phyloP scores from a whole-genome alignment of 1,140 invertebrate genomes.

The Cylas formicarius region DNA sequence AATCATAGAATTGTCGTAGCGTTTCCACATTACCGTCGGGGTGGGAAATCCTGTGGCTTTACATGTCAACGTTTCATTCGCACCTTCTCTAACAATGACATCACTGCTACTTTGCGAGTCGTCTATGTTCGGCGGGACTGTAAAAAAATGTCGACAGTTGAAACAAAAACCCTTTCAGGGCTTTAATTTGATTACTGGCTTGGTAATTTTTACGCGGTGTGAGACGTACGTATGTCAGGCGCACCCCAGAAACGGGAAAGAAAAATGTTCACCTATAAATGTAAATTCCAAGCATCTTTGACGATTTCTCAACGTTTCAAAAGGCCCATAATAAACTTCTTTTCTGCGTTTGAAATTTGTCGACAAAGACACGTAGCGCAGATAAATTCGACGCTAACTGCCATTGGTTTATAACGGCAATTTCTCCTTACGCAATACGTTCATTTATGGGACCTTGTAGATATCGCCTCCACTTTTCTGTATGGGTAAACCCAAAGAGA shows the following conservation, averaged over 20 bases:
- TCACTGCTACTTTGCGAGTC: constrained; percentile 84
- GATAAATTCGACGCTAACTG: constrained; percentile 17
- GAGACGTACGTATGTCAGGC: no score
- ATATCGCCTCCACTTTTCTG: background rate
- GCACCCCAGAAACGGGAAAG: no score
- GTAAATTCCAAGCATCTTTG: constrained; percentile 11
- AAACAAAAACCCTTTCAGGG: no score
- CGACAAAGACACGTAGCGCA: constrained; percentile 6
- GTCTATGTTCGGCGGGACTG: constrained; percentile 88
- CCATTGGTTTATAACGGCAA: constrained; percentile 16
- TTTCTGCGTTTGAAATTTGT: constrained; percentile 7
- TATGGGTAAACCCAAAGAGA: no score
- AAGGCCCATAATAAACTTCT: constrained; percentile 8
- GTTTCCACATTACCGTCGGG: constrained; percentile 83
- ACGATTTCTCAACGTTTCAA: constrained; percentile 10
- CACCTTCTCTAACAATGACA: constrained; percentile 81
- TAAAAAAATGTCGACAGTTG: constrained; percentile 40
- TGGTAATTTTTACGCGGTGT: no score
- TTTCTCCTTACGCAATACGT: constrained; percentile 11
- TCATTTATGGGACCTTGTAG: constrained; percentile 7
- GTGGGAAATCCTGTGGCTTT: constrained; percentile 82
- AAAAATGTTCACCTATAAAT: no score
- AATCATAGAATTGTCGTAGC: constrained; percentile 78
- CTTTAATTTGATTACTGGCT: no score
- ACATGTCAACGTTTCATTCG: constrained; percentile 81